Conservation (phyloP, 2,113 vertebrate species). For the Corythaixoides concolor region DNA sequence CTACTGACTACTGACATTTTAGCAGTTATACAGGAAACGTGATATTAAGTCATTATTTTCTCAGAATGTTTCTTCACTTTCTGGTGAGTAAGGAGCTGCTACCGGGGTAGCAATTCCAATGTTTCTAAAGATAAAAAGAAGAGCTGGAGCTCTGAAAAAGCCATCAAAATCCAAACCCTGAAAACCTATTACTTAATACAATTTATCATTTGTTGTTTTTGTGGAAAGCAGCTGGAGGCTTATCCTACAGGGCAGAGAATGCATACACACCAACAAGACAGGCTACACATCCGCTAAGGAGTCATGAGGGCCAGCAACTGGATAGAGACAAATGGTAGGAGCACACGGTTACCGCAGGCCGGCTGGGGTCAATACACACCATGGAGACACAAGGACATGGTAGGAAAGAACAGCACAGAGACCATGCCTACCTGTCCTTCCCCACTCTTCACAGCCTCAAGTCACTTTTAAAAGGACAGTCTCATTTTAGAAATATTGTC, state of each 20-base stretch:
- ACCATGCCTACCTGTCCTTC: background rate
- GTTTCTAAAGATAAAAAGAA: constrained; percentile 49
- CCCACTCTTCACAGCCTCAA: background rate
- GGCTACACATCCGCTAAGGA: rapidly evolving
- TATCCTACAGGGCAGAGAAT: background rate
- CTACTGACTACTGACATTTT: constrained; percentile 49
- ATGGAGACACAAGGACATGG: background rate
- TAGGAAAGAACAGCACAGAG: background rate
- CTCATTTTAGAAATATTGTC: background rate
- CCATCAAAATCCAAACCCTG: background rate
- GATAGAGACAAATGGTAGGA: background rate
- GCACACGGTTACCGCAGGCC: rapidly evolving
- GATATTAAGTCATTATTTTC: constrained; percentile 61
- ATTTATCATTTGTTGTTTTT: background rate
- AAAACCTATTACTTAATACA: background rate
- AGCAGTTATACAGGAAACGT: constrained; percentile 32
- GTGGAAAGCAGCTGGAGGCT: background rate
- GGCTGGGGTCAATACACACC: background rate
- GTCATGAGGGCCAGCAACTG: background rate
- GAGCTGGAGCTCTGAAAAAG: background rate
- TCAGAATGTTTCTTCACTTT: constrained; percentile 27
- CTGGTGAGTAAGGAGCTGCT: constrained; percentile 4
- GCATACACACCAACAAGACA: background rate
- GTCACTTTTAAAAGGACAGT: background rate
- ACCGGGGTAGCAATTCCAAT: background rate